Base-by-base conservation (phyloP, 30 jellyfish, hydroid and myxozoan genomes). In the Aurelia aurita region DNA sequence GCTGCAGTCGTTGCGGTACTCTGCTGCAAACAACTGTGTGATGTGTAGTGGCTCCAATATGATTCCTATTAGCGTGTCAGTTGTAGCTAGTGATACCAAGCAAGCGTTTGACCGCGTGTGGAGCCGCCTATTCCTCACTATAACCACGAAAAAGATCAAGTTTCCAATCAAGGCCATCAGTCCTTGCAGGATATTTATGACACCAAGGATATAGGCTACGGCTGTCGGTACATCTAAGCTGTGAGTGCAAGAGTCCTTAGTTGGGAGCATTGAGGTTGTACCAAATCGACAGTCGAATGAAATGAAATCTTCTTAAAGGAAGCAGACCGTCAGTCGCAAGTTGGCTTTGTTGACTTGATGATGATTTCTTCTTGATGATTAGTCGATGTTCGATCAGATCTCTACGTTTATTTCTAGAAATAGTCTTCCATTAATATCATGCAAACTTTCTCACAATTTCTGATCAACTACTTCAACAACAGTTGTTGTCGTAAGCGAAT, bases 21-120 rank as follows among this genome's bases (percentile, higher is more conserved):
- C 32, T 7, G 11, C 31, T 2, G 10, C 46, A 20, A 87, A 28
- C 1, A 75, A 20, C 75, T 87, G 96, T 51, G 44, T 29, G 25
- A 49, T 47, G 3, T 85, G 47, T 8, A 77, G 22, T 27, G 92
- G 92, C 43, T 60, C 62, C 18, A 77, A 6, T 10, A 87, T 29
- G 47, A 43, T 21, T 5, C 94, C 96, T 34, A 78, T 89, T 4
- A 77, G 49, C 54, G 68, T 5, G 57, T 87, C 96, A 10, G 96
- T 58, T 21, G 78, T 49, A 1, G 96, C 93, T 25, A 87, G 57
- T 3, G 96, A 87, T 10, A 55, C 60, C 11, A 75, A 32, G 14
- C 77, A 43, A 9, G 35, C 32, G 25, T 35, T 76, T 80, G 78
- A 58, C 59, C 53, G 49, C 15, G 93, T 47, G 3, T 89, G 63